These are phyloP conservation scores for Ernsta delagoae DNA, from an alignment of 2,888 invertebrate genomes.

Conservation along the genomic window DNA sequence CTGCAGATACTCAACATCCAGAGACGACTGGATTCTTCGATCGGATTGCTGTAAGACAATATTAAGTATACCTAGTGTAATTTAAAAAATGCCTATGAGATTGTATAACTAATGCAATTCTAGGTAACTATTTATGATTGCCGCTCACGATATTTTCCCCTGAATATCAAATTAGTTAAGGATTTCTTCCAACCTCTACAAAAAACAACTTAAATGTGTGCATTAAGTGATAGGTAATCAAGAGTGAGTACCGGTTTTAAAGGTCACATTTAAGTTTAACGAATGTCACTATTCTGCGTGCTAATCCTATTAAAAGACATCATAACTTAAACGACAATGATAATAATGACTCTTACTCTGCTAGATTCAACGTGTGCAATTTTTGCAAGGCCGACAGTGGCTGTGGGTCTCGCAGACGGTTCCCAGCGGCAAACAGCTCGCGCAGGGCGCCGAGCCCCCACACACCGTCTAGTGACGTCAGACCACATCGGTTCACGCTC, in stretches of 20 bases:
- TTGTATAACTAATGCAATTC: too few relatives aligned
- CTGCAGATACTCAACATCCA: constrained; percentile 76
- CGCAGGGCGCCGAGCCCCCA: constrained; percentile 86
- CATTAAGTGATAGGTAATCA: too few relatives aligned
- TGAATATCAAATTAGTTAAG: too few relatives aligned
- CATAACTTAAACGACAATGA: too few relatives aligned
- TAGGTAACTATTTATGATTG: too few relatives aligned
- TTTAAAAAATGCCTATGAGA: not conserved
- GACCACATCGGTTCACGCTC: constrained; percentile 86
- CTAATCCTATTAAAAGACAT: too few relatives aligned
- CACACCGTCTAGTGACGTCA: constrained; percentile 88
- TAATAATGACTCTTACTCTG: constrained; percentile 74
- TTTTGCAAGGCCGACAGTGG: constrained; percentile 86
- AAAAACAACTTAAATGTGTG: too few relatives aligned
- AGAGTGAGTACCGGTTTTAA: too few relatives aligned
- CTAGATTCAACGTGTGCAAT: constrained; percentile 80
- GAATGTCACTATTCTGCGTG: too few relatives aligned
- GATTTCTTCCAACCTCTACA: too few relatives aligned
- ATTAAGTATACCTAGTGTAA: not conserved
- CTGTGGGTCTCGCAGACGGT: constrained; percentile 86
- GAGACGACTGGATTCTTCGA: constrained; percentile 65
- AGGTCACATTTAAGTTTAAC: too few relatives aligned
- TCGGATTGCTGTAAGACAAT: constrained; percentile 61
- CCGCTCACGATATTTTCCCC: too few relatives aligned
- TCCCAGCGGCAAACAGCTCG: constrained; percentile 86